A percentile compares a stretch with the other conserved stretches of the same genome.
phyloP scores from a whole-genome alignment of 2,797 vertebrate species.

The Oreonectes daqikongensis region DNA sequence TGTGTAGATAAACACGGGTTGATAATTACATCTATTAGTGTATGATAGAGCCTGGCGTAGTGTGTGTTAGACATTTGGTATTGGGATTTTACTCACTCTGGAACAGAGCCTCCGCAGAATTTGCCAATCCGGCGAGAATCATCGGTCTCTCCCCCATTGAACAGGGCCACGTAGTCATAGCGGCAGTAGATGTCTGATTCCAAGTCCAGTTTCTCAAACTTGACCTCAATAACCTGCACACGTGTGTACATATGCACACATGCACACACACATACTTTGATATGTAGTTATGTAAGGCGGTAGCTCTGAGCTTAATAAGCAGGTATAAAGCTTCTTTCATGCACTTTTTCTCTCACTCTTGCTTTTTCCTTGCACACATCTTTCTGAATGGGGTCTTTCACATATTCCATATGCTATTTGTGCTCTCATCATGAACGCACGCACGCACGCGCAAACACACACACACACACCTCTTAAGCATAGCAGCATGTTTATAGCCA shows the following conservation, averaged over 20 bases:
- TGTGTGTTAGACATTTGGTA: background rate
- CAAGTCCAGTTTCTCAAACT: constrained; percentile 88
- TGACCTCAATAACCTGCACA: constrained; percentile 83
- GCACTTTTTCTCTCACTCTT: background rate
- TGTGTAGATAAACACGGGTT: constrained; percentile 10
- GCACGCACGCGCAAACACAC: constrained; percentile 13
- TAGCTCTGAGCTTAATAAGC: constrained; percentile 12
- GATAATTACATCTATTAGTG: background rate
- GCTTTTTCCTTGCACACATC: constrained; percentile 48
- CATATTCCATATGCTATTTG: constrained; percentile 47
- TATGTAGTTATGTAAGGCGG: constrained; percentile 17
- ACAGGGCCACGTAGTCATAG: constrained; percentile 89
- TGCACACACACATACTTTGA: constrained; percentile 11
- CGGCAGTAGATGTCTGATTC: constrained; percentile 88
- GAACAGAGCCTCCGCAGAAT: constrained; percentile 84
- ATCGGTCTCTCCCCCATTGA: constrained; percentile 83
- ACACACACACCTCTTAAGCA: constrained; percentile 9
- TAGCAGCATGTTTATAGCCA: constrained; percentile 18
- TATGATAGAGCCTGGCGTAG: background rate
- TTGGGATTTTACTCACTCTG: constrained; percentile 76
- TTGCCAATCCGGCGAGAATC: constrained; percentile 84
- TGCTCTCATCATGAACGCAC: constrained; percentile 40
- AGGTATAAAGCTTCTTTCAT: constrained; percentile 45
- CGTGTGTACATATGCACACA: constrained; percentile 23
- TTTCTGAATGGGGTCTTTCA: constrained; percentile 76